Evolutionary conservation across 2,888 invertebrate species (phyloP).

Genomic region (Junonia oenone): DNA sequence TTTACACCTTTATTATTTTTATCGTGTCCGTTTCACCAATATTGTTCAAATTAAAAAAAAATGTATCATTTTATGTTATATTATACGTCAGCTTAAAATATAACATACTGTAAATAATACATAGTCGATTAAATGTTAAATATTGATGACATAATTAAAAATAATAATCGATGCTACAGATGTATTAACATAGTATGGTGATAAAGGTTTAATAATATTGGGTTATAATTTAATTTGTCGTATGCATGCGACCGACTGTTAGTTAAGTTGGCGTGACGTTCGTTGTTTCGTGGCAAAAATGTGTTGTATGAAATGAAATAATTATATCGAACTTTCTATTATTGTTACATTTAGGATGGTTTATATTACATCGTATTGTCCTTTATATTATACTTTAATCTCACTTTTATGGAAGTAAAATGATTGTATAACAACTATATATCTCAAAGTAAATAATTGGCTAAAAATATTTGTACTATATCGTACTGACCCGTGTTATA

Average conservation of each 20-base stretch:
- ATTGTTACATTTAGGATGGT: slow-evolving; percentile 9
- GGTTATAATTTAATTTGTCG: background rate
- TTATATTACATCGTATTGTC: background rate
- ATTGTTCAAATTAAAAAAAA: background rate
- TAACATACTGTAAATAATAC: slow-evolving; percentile 24
- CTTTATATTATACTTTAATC: slow-evolving; percentile 1
- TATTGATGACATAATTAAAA: slow-evolving; percentile 19
- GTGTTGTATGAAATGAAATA: background rate
- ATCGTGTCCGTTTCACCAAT: background rate
- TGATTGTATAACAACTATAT: background rate
- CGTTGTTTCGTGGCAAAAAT: background rate
- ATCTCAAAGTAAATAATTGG: background rate
- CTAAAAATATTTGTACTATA: slow-evolving; percentile 1
- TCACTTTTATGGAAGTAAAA: background rate
- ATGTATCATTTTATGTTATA: background rate
- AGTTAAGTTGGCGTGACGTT: slow-evolving; percentile 4
- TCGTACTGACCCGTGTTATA: background rate
- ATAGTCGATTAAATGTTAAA: slow-evolving; percentile 24
- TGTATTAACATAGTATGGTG: slow-evolving; percentile 6
- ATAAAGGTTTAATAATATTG: slow-evolving; percentile 3
- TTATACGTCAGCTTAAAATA: slow-evolving; percentile 4
- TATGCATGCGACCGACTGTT: slow-evolving; percentile 1
- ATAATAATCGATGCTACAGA: background rate
- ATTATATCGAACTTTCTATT: background rate
- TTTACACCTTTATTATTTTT: slow-evolving; percentile 11